Conservation (phyloP, 1,140 invertebrate species). For the Drosophila pallidifrons region DNA sequence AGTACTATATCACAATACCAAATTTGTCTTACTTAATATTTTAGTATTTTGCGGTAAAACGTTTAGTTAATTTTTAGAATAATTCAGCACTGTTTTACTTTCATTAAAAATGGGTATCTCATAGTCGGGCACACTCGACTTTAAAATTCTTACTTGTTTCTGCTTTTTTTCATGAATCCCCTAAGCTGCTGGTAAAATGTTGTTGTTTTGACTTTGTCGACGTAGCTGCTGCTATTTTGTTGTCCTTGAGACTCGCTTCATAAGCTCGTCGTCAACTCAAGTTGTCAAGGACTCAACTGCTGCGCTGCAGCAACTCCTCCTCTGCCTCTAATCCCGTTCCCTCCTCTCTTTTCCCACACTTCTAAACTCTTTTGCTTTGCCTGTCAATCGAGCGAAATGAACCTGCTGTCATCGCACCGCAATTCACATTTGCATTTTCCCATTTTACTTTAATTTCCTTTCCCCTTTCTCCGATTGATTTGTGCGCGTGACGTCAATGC, state of each 20-base stretch:
- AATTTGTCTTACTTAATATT: no score
- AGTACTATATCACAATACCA: no score
- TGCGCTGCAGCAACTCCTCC: not conserved
- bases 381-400: constrained; percentile 45
- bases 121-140: no score
- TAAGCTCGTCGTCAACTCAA: constrained; percentile 33
- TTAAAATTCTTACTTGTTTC: no score
- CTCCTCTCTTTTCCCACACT: no score
- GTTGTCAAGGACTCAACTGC: constrained; percentile 17
- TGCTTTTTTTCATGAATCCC: no score
- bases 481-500: constrained; percentile 41
- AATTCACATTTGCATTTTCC: constrained; percentile 37
- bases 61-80: no score
- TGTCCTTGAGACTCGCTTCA: constrained; percentile 38
- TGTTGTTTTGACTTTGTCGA: constrained; percentile 9
- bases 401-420: constrained; percentile 32
- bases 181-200: not conserved
- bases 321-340: not conserved
- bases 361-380: constrained; percentile 7
- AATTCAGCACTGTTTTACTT: no score
- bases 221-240: not conserved
- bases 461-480: not conserved
- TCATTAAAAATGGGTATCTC: no score
- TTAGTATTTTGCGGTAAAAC: no score
- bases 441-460: constrained; percentile 26